These are phyloP conservation scores for Pseudochromis fuscus DNA, from an alignment of 2,797 vertebrate species.

Conservation along the genomic window DNA sequence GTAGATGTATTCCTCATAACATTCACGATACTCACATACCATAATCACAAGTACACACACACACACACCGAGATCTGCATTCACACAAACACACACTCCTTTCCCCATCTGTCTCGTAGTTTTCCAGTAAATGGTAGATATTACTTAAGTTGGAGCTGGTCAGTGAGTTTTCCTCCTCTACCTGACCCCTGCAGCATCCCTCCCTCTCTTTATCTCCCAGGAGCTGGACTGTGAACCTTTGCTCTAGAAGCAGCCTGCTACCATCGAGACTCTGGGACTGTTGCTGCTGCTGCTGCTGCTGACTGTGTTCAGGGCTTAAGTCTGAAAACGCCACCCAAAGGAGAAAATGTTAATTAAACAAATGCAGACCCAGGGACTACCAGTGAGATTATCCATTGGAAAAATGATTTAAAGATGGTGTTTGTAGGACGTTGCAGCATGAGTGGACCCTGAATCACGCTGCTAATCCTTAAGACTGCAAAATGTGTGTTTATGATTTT, in stretches of 20 bases:
- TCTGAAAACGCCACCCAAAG: slow-evolving; percentile 52
- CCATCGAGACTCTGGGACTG: slow-evolving; percentile 29
- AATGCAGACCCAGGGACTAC: slow-evolving; percentile 35
- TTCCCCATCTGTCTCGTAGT: background rate
- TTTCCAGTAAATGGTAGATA: background rate
- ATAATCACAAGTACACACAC: too few species aligned
- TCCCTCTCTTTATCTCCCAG: slow-evolving; percentile 27
- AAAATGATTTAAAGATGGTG: slow-evolving; percentile 1
- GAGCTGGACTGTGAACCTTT: slow-evolving; percentile 48
- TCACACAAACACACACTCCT: slow-evolving; percentile 16
- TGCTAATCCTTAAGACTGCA: background rate
- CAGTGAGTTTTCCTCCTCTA: background rate
- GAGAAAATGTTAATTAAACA: slow-evolving; percentile 64
- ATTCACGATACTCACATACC: slow-evolving; percentile 4
- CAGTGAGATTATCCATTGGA: slow-evolving; percentile 21
- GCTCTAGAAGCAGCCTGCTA: slow-evolving; percentile 34
- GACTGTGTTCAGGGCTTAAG: slow-evolving; percentile 44
- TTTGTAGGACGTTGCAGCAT: background rate
- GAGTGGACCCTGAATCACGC: background rate
- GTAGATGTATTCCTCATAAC: slow-evolving; percentile 23
- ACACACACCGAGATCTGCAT: background rate
- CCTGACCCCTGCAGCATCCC: slow-evolving; percentile 25
- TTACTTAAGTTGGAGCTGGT: slow-evolving; percentile 20
- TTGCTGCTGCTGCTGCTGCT: slow-evolving; percentile 47
- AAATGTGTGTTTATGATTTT: background rate